These are phyloP conservation scores for Lysiphlebus fabarum DNA, from an alignment of 1,140 invertebrate genomes.

Conservation along the genomic window DNA sequence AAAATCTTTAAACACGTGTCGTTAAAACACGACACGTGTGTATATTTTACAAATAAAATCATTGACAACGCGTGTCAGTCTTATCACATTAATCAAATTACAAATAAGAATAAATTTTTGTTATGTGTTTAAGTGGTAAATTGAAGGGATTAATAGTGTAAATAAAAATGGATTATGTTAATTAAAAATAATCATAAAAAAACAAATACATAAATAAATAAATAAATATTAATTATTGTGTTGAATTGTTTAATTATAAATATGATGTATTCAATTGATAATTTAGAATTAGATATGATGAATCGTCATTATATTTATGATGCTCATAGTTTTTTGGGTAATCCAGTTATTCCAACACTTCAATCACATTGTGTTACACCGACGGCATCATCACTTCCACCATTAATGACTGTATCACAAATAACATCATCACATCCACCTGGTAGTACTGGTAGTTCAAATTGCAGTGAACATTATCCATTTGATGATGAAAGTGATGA, in stretches of 20 bases:
- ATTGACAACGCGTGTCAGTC: constrained; percentile 1
- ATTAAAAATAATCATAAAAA: not conserved
- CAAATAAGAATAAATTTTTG: not conserved
- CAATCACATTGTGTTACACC: constrained; percentile 40
- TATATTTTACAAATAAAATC: constrained; percentile 14
- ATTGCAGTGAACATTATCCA: constrained; percentile 47
- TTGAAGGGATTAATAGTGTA: not conserved
- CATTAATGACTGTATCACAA: constrained; percentile 36
- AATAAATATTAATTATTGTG: not conserved
- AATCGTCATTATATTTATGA: constrained; percentile 59
- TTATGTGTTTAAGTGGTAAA: constrained; percentile 6
- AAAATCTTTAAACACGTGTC: constrained; percentile 7
- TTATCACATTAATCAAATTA: not conserved
- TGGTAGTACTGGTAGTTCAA: constrained; percentile 49
- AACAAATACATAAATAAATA: not conserved
- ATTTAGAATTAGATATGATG: constrained; percentile 55
- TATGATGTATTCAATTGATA: constrained; percentile 58
- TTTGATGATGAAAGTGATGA: constrained; percentile 50
- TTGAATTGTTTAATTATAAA: constrained; percentile 3
- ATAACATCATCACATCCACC: constrained; percentile 40
- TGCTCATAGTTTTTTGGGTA: constrained; percentile 52
- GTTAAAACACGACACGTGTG: constrained; percentile 17
- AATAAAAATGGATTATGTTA: not conserved
- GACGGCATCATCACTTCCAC: constrained; percentile 35
- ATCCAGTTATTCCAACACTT: constrained; percentile 42